Percentiles rank a stretch among this genome's conserved stretches.
These are phyloP conservation scores for Acronicta aceris DNA, from an alignment of 2,888 invertebrate species.

Conservation along the genomic window DNA sequence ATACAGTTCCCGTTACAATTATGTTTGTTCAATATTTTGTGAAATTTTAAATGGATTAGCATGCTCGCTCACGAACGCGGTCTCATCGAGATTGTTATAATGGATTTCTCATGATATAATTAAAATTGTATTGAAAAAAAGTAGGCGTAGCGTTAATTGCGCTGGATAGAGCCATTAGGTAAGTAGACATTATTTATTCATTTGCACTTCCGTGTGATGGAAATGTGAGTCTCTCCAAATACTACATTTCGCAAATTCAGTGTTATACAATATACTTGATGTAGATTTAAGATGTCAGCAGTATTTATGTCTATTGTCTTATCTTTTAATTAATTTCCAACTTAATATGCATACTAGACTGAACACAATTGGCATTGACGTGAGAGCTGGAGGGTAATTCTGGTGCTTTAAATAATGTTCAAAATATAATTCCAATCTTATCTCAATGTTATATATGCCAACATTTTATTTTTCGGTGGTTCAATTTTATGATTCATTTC, in stretches of 20 bases:
- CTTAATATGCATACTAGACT: conserved; percentile 37
- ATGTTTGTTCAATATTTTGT: conserved; percentile 83
- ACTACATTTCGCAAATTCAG: conserved; percentile 38
- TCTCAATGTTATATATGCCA: too few relatives aligned
- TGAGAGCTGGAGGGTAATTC: conserved; percentile 17
- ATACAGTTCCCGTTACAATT: conserved; percentile 70
- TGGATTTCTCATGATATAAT: conserved; percentile 78
- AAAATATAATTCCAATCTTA: too few relatives aligned
- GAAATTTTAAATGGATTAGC: conserved; percentile 62
- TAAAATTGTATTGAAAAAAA: conserved; percentile 75
- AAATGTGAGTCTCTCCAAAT: conserved; percentile 31
- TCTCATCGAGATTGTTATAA: conserved; percentile 65
- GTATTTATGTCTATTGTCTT: conserved; percentile 47
- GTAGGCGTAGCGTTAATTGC: conserved; percentile 65
- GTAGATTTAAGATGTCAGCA: conserved; percentile 34
- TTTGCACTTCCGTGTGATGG: conserved; percentile 56
- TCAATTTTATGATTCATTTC: too few relatives aligned
- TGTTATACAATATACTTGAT: conserved; percentile 38
- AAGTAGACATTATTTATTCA: conserved; percentile 54
- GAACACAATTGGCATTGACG: conserved; percentile 34
- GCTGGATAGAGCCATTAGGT: conserved; percentile 60
- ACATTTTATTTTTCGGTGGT: too few relatives aligned
- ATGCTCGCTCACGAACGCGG: conserved; percentile 57
- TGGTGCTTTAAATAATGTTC: too few relatives aligned
- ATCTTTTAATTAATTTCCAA: conserved; percentile 22